Base-by-base conservation (phyloP, 30 jellyfish, hydroid and myxozoan species). In the Chrysaora quinquecirrha region DNA sequence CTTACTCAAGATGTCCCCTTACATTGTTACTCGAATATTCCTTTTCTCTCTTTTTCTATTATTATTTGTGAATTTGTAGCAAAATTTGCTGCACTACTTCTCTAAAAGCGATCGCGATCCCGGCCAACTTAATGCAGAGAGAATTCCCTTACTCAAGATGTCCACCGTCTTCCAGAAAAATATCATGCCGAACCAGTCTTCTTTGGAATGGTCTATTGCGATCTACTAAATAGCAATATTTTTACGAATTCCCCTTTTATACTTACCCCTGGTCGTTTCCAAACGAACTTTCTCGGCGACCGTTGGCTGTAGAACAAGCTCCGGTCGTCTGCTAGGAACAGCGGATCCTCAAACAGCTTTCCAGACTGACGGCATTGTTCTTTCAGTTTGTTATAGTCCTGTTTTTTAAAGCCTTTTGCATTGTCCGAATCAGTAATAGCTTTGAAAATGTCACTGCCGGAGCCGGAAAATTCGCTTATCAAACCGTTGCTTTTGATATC, bases 241-340 rank as follows among this genome's bases (percentile, higher is more conserved):
- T 6, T 14, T 21, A 27, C 2, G 24, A 7, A 64, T 64, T 7
- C 24, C 11, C 52, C 30, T 6, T 70, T 18, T n/a, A 20, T 49
- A 31, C 78, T 47, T 27, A 85, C 96, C 85, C 86, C 86, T 0
- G 96, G 96, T 62, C 96, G 63, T 52, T 85, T 85, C 96, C 96
- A 85, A 20, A 28, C 89, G 68, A 85, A 85, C 23, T 58, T 34
- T 27, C 96, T 35, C 16, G 96, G 96, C 78, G 96, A 73, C 25
- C 84, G 80, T 28, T 76, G 89, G 54, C 85, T 74, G 48, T 61
- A 85, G 56, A 85, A 85, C 73, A 85, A 60, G 35, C 89, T 74
- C 32, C 82, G 54, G 46, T 85, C 89, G 56, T 68, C 75, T 12
- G 96, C 89, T 34, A 85, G 96, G 54, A 85, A 85, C 9, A 58